Conservation (phyloP, 1,140 invertebrate species). For the Zaprionus ornatus region DNA sequence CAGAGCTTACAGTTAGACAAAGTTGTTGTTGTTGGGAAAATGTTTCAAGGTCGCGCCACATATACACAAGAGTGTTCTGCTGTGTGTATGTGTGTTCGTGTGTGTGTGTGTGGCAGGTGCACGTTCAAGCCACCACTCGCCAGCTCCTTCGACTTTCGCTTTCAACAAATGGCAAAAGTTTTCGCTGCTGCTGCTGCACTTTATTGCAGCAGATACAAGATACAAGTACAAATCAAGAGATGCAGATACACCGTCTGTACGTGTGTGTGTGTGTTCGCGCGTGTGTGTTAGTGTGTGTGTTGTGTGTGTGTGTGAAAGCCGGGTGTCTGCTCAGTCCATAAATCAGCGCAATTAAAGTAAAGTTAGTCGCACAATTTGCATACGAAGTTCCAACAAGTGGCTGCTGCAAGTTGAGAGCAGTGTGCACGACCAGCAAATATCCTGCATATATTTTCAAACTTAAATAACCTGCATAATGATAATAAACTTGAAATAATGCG, state of each 20-base stretch:
- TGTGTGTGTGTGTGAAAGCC: constrained; percentile 5
- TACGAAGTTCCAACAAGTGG: constrained; percentile 24
- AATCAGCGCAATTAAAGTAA: constrained; percentile 30
- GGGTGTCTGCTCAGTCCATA: constrained; percentile 8
- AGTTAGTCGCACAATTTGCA: constrained; percentile 21
- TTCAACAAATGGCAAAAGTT: constrained; percentile 51
- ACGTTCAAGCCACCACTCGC: constrained; percentile 25
- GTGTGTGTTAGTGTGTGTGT: background rate
- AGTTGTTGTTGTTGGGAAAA: constrained; percentile 19
- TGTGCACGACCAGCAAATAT: background rate
- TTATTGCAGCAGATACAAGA: constrained; percentile 44
- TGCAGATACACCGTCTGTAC: constrained; percentile 22
- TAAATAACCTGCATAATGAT: too few relatives aligned
- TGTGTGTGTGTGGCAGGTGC: constrained; percentile 38
- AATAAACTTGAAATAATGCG: too few relatives aligned
- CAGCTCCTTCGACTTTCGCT: constrained; percentile 41
- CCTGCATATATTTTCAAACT: background rate
- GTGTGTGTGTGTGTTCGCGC: background rate
- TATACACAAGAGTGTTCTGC: background rate
- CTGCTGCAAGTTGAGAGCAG: background rate
- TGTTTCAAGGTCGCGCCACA: constrained; percentile 33
- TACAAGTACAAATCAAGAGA: constrained; percentile 37
- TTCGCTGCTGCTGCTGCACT: constrained; percentile 47
- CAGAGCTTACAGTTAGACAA: constrained; percentile 13
- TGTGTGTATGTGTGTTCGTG: background rate